phyloP scores from a whole-genome alignment of 2,888 invertebrate species.

The Cephus rjabovi region DNA sequence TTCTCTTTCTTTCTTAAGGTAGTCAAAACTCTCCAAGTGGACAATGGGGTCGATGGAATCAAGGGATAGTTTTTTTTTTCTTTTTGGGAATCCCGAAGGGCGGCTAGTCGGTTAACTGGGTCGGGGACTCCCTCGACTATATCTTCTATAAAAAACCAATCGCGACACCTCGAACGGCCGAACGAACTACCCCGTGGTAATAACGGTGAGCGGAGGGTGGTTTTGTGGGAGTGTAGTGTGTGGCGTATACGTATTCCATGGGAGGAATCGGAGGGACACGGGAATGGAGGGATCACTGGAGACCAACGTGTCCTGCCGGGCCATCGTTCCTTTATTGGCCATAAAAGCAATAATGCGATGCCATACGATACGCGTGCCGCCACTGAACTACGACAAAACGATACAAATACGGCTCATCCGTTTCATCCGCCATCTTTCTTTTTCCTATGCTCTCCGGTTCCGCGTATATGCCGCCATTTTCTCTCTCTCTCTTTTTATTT shows the following conservation, averaged over 20 bases:
- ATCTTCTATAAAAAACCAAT: slow-evolving; percentile 61
- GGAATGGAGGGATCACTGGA: slow-evolving; percentile 31
- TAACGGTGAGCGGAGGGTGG: slow-evolving; percentile 38
- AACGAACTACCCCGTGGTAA: slow-evolving; percentile 51
- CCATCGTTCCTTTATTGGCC: slow-evolving; percentile 62
- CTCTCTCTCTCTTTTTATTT: too few relatives aligned
- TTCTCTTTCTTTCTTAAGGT: too few relatives aligned
- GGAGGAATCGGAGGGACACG: not conserved
- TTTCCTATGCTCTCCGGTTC: slow-evolving; percentile 25
- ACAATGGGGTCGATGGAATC: too few relatives aligned
- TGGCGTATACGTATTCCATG: not conserved
- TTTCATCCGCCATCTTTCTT: not conserved
- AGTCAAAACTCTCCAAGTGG: too few relatives aligned
- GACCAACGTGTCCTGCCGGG: slow-evolving; percentile 38
- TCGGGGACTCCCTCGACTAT: slow-evolving; percentile 64
- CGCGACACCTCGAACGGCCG: slow-evolving; percentile 60
- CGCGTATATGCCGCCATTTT: not conserved
- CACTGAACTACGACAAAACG: slow-evolving; percentile 57
- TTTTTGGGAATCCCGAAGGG: slow-evolving; percentile 44
- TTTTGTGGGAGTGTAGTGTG: not conserved
- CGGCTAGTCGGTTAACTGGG: slow-evolving; percentile 57
- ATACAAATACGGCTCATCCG: slow-evolving; percentile 47
- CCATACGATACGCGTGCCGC: slow-evolving; percentile 56
- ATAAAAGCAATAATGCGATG: slow-evolving; percentile 66
- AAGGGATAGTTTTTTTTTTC: not conserved